These are phyloP conservation scores for Odontamblyopus rebecca DNA, from an alignment of 2,797 vertebrate species.

Conservation along the genomic window DNA sequence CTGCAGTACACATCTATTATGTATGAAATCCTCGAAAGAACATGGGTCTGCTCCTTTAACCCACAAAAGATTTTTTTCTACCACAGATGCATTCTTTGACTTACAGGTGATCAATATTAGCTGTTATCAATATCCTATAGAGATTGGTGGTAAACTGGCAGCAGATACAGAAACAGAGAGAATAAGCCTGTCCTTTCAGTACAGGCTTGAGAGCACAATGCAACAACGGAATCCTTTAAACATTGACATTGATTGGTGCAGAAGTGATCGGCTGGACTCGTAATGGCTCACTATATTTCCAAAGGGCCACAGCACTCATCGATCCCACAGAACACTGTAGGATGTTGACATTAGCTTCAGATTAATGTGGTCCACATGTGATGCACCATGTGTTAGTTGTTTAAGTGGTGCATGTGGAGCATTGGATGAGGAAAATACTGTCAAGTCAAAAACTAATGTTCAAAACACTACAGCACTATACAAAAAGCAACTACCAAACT, in stretches of 20 bases:
- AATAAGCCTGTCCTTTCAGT: background rate
- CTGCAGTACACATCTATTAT: slow-evolving; percentile 23
- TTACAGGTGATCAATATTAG: slow-evolving; percentile 23
- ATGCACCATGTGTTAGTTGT: background rate
- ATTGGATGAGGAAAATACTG: background rate
- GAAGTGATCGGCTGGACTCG: background rate
- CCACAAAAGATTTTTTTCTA: slow-evolving; percentile 27
- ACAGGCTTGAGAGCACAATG: background rate
- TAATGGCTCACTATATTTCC: slow-evolving; percentile 4
- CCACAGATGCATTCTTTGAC: slow-evolving; percentile 14
- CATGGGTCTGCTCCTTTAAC: slow-evolving; percentile 6
- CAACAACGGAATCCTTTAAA: slow-evolving; percentile 7
- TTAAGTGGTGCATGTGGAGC: background rate
- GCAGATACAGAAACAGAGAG: slow-evolving; percentile 1
- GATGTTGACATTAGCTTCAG: slow-evolving; percentile 6
- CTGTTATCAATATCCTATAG: slow-evolving; percentile 27
- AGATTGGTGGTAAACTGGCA: slow-evolving; percentile 10
- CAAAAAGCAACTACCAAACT: background rate
- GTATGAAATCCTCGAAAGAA: slow-evolving; percentile 14
- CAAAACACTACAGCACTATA: background rate
- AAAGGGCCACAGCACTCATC: slow-evolving; percentile 10
- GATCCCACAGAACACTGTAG: slow-evolving; percentile 14
- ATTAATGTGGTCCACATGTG: slow-evolving; percentile 2
- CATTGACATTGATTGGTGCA: slow-evolving; percentile 6
- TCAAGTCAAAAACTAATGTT: background rate